Conservation (phyloP, 2,888 invertebrate species). For the Invenusta paracnida region DNA sequence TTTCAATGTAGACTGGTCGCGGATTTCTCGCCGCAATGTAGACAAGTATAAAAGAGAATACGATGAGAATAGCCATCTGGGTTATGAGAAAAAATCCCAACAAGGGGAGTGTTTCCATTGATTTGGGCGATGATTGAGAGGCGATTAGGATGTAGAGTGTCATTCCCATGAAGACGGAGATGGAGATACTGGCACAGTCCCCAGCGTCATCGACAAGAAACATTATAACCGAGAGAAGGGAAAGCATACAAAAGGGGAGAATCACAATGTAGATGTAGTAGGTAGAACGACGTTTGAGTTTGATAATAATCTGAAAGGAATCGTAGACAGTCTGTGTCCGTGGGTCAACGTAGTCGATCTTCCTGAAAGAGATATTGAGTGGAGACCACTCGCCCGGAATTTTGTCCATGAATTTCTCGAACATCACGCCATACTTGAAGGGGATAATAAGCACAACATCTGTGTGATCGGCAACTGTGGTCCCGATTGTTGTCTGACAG, state of each 20-base stretch:
- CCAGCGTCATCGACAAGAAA: background rate
- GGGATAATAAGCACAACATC: background rate
- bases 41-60: background rate
- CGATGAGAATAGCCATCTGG: background rate
- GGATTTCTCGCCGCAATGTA: too few species aligned
- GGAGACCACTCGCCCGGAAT: background rate
- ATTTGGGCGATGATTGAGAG: background rate
- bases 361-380: background rate
- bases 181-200: background rate
- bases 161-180: background rate
- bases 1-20: too few species aligned
- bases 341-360: background rate
- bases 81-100: background rate
- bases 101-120: background rate
- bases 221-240: background rate
- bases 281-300: background rate
- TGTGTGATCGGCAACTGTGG: background rate
- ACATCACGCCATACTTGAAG: background rate
- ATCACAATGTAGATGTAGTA: background rate
- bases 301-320: background rate
- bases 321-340: background rate
- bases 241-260: background rate
- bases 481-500: background rate
- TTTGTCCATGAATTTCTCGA: background rate
- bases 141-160: background rate